Base-by-base conservation (phyloP, 2,797 vertebrate species). In the Atherinosoma microstoma region DNA sequence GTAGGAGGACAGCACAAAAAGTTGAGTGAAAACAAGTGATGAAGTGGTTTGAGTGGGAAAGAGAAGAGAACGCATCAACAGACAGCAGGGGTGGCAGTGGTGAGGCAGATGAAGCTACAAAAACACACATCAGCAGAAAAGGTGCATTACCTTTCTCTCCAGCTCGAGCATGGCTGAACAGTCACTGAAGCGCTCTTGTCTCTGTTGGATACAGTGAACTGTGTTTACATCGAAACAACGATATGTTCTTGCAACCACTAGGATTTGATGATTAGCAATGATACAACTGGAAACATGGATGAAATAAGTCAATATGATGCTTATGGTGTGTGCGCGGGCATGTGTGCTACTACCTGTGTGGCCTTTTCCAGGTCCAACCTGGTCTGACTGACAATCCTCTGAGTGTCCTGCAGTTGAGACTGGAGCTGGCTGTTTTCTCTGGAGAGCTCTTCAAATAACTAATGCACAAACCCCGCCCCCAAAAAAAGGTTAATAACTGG, bases 361-460 rank as follows among this genome's bases (percentile, higher is more conserved):
- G 94, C 94, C 84, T 96, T 96, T 64, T 96, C 96, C 88, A 96
- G 87, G 79, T 96, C 96, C 88, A 95, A 59, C 71, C 94, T 91
- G 66, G 95, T 95, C 82, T 96, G 91, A 72, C 82, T 93, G 78
- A 96, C 80, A 16, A 92, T 90, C 87, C 94, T 93, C 87, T 96
- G 95, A 45, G 95, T 95, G 69, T 96, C 95, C 85, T 95, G 95
- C 67, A 96, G 93, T 87, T 96, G 96, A 40, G 93, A 86, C 83
- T 95, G 95, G 72, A 96, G 94, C 79, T 94, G 94, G 73, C 87
- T 91, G 89, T 96, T 96, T 87, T 96, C 94, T 78, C 94, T 91
- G 75, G 94, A 94, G 51, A 96, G 82, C 20, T 95, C 94, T 66
- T 96, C 95, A 72, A 95, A 96, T 84, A 96, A 59, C 95, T 96